These are phyloP conservation scores for Mamestra configurata DNA, from an alignment of 1,140 invertebrate species.

Conservation along the genomic window DNA sequence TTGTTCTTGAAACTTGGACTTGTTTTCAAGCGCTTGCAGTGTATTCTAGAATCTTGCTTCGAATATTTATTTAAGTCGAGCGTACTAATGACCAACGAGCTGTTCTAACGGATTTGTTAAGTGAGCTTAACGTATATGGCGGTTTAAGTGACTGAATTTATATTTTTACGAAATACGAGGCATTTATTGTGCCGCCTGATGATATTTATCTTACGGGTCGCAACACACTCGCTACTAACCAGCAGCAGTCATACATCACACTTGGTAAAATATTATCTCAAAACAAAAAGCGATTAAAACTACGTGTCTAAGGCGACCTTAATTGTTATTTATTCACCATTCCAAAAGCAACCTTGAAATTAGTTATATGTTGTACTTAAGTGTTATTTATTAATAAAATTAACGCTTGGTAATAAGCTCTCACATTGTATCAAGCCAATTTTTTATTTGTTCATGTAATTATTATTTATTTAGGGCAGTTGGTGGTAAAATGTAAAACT, in stretches of 20 bases:
- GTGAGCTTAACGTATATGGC: slow-evolving; percentile 35
- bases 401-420: slow-evolving; percentile 21
- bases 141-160: slow-evolving; percentile 42
- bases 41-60: slow-evolving; percentile 29
- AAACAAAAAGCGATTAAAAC: not conserved
- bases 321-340: slow-evolving; percentile 51
- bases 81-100: slow-evolving; percentile 30
- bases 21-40: slow-evolving; percentile 33
- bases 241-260: not conserved
- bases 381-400: slow-evolving; percentile 50
- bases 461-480: not conserved
- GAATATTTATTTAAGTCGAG: slow-evolving; percentile 34
- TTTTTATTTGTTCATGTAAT: slow-evolving; percentile 34
- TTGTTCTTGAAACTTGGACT: not conserved
- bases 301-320: not conserved
- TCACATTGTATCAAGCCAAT: slow-evolving; percentile 5
- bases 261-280: not conserved
- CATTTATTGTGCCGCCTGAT: slow-evolving; percentile 33
- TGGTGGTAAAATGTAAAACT: slow-evolving; percentile 43
- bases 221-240: slow-evolving; percentile 2
- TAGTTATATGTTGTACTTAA: slow-evolving; percentile 53
- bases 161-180: slow-evolving; percentile 19
- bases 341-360: slow-evolving; percentile 51
- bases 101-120: slow-evolving; percentile 40
- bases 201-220: slow-evolving; percentile 16